A percentile compares a stretch with the other conserved stretches of the same genome.
Evolutionary conservation across 2,113 vertebrate species (phyloP).

Genomic region (Python bivittatus): DNA sequence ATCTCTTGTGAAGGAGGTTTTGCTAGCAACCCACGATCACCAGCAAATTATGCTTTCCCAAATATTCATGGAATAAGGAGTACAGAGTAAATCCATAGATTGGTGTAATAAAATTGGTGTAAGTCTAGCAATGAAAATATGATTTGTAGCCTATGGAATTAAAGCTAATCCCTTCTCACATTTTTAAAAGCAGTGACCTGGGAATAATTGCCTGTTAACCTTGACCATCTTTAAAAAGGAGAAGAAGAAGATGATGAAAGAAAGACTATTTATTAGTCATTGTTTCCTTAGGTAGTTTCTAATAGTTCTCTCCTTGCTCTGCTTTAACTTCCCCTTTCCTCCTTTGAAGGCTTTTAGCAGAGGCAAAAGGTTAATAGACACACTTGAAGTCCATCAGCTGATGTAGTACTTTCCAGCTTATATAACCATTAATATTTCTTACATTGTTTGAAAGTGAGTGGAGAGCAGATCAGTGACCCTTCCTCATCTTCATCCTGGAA

Average conservation of each 20-base stretch:
- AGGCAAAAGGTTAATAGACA: constrained; percentile 28
- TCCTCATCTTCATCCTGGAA: not conserved
- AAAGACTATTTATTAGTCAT: not conserved
- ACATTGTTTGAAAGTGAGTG: not conserved
- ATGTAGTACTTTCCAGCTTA: constrained; percentile 7
- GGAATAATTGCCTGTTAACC: not conserved
- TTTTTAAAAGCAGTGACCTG: not conserved
- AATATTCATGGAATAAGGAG: not conserved
- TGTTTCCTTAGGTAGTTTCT: not conserved
- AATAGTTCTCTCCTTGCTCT: not conserved
- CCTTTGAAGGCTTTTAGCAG: not conserved
- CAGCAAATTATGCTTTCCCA: not conserved
- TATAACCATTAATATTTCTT: constrained; percentile 15
- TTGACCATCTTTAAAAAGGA: not conserved
- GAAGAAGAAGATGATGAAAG: not conserved
- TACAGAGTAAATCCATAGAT: not conserved
- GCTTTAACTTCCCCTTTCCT: not conserved
- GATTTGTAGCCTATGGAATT: not conserved
- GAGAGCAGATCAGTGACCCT: not conserved
- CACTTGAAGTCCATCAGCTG: constrained; percentile 8
- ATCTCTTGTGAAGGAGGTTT: not conserved
- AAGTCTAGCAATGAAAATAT: not conserved
- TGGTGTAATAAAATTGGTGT: not conserved
- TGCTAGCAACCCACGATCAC: not conserved
- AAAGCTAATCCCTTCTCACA: not conserved